A percentile compares a stretch with the other conserved stretches of the same genome.
phyloP scores from a whole-genome alignment of 1,140 invertebrate species.

The Heliconius melpomene region DNA sequence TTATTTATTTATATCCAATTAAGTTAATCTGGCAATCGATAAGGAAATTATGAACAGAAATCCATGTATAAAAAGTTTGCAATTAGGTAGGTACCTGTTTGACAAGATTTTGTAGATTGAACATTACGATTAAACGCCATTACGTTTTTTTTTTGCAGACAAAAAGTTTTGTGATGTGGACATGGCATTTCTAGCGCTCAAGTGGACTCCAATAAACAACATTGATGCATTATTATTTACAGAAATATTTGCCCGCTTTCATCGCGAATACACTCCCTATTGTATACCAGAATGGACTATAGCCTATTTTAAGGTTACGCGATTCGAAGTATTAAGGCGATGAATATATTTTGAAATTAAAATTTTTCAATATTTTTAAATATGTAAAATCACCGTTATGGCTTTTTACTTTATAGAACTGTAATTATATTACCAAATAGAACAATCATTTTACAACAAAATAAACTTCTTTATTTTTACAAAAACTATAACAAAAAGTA shows the following conservation, averaged over 20 bases:
- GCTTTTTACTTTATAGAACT: background rate
- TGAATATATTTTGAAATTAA: slow-evolving; percentile 8
- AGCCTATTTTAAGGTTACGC: slow-evolving; percentile 73
- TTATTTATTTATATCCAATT: no score
- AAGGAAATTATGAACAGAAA: background rate
- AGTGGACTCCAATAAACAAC: slow-evolving; percentile 70
- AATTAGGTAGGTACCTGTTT: background rate
- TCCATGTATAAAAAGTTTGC: background rate
- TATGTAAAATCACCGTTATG: background rate
- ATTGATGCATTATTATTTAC: slow-evolving; percentile 71
- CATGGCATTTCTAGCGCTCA: slow-evolving; percentile 77
- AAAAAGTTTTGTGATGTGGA: slow-evolving; percentile 78
- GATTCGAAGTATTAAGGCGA: slow-evolving; percentile 65
- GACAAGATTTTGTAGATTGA: background rate
- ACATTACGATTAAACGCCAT: background rate
- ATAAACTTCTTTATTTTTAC: background rate
- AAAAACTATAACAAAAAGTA: slow-evolving; percentile 19
- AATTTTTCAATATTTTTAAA: background rate
- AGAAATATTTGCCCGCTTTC: slow-evolving; percentile 78
- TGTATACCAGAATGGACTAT: slow-evolving; percentile 79
- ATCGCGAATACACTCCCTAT: slow-evolving; percentile 75
- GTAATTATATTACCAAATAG: background rate
- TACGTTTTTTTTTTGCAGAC: slow-evolving; percentile 56
- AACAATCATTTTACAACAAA: background rate
- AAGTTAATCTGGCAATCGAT: no score